phyloP scores from a whole-genome alignment of 2,888 invertebrate species.

The Tenthredo amoena region DNA sequence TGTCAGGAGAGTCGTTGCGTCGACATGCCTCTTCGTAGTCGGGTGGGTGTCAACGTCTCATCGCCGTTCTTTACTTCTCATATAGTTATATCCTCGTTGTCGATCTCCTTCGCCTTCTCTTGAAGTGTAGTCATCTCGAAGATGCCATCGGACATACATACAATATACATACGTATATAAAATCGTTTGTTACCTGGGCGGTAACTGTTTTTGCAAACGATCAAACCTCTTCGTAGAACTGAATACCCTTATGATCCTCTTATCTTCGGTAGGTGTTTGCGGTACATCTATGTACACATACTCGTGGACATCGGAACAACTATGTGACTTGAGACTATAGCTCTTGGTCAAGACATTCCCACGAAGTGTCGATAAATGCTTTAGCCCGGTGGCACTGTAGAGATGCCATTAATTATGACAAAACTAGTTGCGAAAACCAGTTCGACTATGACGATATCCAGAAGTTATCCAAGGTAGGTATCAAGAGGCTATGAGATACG shows the following conservation, averaged over 20 bases:
- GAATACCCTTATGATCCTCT: constrained; percentile 18
- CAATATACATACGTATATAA: not conserved
- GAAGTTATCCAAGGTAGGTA: constrained; percentile 8
- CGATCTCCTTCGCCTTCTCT: constrained; percentile 17
- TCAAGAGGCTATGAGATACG: not conserved
- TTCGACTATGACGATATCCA: not conserved
- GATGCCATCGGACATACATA: not conserved
- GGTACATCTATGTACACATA: not conserved
- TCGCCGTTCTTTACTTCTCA: constrained; percentile 37
- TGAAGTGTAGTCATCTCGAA: not conserved
- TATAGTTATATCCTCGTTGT: not conserved
- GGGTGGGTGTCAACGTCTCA: constrained; percentile 50
- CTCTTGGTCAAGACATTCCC: constrained; percentile 35
- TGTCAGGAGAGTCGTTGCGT: constrained; percentile 31
- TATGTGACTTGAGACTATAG: not conserved
- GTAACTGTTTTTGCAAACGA: constrained; percentile 43
- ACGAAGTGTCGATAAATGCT: constrained; percentile 24
- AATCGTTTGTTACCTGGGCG: constrained; percentile 16
- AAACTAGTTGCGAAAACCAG: constrained; percentile 43
- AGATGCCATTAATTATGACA: constrained; percentile 21
- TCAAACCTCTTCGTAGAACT: constrained; percentile 38
- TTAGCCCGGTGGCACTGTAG: not conserved
- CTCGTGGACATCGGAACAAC: not conserved
- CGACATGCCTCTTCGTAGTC: constrained; percentile 42
- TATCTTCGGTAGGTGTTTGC: constrained; percentile 15